Evolutionary conservation across 2,113 vertebrate genomes (phyloP).

Genomic region (Oreochromis niloticus): DNA sequence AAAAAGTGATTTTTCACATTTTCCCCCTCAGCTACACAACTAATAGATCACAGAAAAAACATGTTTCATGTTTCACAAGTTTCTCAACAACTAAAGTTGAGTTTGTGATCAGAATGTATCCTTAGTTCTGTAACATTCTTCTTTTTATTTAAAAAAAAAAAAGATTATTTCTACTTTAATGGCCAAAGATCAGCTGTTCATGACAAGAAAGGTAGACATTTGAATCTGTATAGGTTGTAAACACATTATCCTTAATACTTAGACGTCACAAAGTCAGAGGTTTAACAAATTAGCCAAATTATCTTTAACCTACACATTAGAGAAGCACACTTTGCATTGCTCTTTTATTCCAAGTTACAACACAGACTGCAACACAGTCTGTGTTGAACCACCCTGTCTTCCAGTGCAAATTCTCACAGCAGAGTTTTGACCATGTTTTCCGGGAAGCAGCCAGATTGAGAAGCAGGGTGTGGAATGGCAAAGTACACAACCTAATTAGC

Average conservation of each 20-base stretch:
- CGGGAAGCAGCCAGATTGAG: slow-evolving; percentile 2
- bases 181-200: not conserved
- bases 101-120: not conserved
- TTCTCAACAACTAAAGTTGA: not conserved
- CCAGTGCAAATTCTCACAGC: not conserved
- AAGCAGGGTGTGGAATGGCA: slow-evolving; percentile 13
- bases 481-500: slow-evolving; percentile 41
- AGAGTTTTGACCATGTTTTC: slow-evolving; percentile 12
- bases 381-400: not conserved
- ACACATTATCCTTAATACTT: not conserved
- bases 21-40: not conserved
- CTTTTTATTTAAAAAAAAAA: not conserved
- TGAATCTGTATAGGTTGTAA: not conserved
- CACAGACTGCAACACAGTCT: not conserved
- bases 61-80: not conserved
- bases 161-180: not conserved
- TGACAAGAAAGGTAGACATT: not conserved
- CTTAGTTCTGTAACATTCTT: not conserved
- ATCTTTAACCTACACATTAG: not conserved
- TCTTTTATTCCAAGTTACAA: not conserved
- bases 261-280: not conserved
- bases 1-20: not conserved
- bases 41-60: not conserved
- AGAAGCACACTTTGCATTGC: not conserved
- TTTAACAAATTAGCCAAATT: not conserved